Evolutionary conservation across 2,888 invertebrate species (phyloP).

Genomic region (Trypoxylon attenuatum): DNA sequence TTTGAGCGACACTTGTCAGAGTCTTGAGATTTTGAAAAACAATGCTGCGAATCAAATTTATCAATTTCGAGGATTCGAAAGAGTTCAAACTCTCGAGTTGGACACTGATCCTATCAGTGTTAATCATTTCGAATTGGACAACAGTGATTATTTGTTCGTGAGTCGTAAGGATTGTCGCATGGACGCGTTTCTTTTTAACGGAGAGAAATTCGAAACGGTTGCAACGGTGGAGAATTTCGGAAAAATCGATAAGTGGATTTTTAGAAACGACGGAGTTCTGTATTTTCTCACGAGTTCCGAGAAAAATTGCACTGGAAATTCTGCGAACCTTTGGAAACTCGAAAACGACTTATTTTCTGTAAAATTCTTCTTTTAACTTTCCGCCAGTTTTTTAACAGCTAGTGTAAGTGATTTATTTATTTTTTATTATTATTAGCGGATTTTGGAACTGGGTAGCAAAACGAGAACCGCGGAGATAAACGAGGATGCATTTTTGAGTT

Average conservation of each 20-base stretch:
- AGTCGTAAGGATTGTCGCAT: slow-evolving; percentile 74
- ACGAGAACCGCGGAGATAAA: slow-evolving; percentile 44
- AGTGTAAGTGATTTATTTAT: background rate
- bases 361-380: too few relatives aligned
- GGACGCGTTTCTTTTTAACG: slow-evolving; percentile 73
- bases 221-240: slow-evolving; percentile 73
- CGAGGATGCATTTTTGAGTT: slow-evolving; percentile 42
- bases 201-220: slow-evolving; percentile 59
- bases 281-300: slow-evolving; percentile 71
- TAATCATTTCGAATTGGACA: slow-evolving; percentile 65
- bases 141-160: slow-evolving; percentile 70
- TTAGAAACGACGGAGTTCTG: slow-evolving; percentile 63
- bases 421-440: slow-evolving; percentile 39
- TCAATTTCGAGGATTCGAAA: slow-evolving; percentile 76
- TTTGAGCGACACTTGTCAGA: slow-evolving; percentile 43
- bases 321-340: slow-evolving; percentile 74
- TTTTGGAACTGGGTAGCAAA: slow-evolving; percentile 55
- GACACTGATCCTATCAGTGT: slow-evolving; percentile 59
- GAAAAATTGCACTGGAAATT: slow-evolving; percentile 60
- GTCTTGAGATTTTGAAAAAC: slow-evolving; percentile 37
- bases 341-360: slow-evolving; percentile 65
- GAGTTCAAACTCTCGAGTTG: slow-evolving; percentile 67
- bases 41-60: slow-evolving; percentile 72
- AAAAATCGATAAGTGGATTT: slow-evolving; percentile 73
- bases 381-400: background rate